Percentiles rank a stretch among this genome's conserved stretches.
Conservation (phyloP, 2,888 invertebrate genomes). For the Ornithoptera alexandrae region DNA sequence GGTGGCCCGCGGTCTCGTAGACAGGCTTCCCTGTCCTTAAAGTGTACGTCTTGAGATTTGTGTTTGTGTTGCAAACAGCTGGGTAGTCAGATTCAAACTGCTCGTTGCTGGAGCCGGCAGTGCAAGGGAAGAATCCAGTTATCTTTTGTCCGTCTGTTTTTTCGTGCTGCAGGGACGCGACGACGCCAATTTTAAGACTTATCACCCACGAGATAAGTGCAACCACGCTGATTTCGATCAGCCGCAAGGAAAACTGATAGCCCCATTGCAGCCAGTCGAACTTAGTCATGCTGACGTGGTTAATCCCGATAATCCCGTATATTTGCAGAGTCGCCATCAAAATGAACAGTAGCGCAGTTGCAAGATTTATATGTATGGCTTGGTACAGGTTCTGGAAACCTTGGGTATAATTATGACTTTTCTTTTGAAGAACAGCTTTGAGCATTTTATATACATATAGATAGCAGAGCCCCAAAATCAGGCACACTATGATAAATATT, state of each 20-base stretch:
- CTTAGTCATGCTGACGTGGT: conserved; percentile 80
- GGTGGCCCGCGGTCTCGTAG: conserved; percentile 81
- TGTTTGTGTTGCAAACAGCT: conserved; percentile 91
- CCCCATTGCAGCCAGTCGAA: conserved; percentile 95
- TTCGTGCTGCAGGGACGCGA: conserved; percentile 83
- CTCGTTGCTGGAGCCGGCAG: conserved; percentile 90
- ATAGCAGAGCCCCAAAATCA: conserved; percentile 91
- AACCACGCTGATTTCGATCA: conserved; percentile 93
- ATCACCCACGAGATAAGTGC: conserved; percentile 92
- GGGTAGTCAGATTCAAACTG: conserved; percentile 92
- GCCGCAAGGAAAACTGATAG: conserved; percentile 90
- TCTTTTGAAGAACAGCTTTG: conserved; percentile 86
- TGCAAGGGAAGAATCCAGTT: conserved; percentile 89
- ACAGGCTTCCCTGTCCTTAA: conserved; percentile 88
- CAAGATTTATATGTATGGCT: conserved; percentile 93
- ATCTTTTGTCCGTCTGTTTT: conserved; percentile 83
- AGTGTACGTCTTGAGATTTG: conserved; percentile 91
- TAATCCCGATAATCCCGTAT: conserved; percentile 83
- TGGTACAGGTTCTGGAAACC: conserved; percentile 90
- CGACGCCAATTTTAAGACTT: conserved; percentile 82
- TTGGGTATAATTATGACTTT: conserved; percentile 88
- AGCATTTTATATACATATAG: conserved; percentile 90
- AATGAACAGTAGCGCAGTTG: conserved; percentile 91
- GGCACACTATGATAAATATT: conserved; percentile 91
- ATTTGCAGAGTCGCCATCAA: conserved; percentile 91